Conservation (phyloP, 2,888 invertebrate species). For the Pharmacophagus antenor region DNA sequence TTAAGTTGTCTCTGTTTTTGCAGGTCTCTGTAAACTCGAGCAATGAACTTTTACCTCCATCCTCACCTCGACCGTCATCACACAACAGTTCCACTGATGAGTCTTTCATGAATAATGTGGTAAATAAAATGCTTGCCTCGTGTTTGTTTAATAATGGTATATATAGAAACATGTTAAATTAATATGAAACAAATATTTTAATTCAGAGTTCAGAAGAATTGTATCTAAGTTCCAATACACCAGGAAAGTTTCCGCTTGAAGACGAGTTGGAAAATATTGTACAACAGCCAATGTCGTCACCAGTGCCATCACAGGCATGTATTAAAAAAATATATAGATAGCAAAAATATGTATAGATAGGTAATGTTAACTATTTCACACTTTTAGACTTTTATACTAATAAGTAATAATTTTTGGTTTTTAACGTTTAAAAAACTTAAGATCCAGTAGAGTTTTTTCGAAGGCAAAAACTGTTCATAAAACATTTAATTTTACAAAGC, state of each 20-base stretch:
- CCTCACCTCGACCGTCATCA: conserved; percentile 71
- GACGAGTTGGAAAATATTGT: conserved; percentile 60
- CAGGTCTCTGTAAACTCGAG: conserved; percentile 65
- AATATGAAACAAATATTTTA: conserved; percentile 11
- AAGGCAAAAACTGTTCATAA: no score
- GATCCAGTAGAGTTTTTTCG: no score
- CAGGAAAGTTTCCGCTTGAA: conserved; percentile 74
- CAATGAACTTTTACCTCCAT: conserved; percentile 69
- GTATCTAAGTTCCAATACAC: conserved; percentile 74
- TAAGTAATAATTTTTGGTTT: no score
- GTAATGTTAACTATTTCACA: not conserved
- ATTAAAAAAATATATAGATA: not conserved
- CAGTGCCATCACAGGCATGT: conserved; percentile 69
- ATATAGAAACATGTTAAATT: not conserved
- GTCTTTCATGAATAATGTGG: conserved; percentile 62
- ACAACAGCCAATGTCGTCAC: conserved; percentile 63
- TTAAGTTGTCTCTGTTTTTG: conserved; percentile 30
- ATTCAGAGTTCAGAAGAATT: conserved; percentile 68
- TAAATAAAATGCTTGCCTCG: conserved; percentile 34
- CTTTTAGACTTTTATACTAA: no score
- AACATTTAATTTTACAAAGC: no score
- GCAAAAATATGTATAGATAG: not conserved
- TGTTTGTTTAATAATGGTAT: not conserved
- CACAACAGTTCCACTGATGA: conserved; percentile 69
- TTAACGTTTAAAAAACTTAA: no score